Base-by-base conservation (phyloP, 1,140 invertebrate species). In the Anadara kagoshimensis region DNA sequence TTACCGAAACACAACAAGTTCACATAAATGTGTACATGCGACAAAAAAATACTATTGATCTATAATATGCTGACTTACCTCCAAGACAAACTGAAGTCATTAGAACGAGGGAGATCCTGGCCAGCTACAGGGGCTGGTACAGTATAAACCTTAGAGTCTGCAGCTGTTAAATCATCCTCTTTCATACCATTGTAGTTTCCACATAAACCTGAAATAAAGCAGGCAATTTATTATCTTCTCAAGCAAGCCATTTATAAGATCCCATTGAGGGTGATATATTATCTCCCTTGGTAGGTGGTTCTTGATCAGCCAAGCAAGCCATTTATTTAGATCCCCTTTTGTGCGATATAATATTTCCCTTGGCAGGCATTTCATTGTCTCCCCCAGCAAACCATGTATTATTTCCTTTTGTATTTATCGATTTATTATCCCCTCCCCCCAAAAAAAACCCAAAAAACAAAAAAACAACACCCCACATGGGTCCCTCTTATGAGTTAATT, bases 111-210 rank as follows among this genome's bases (percentile, higher is more conserved):
- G 29, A 36, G 29, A 7, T 36, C 29, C 29, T 36, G 2, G 29
- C 29, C 29, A 36, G 29, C 29, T 56, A 22, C 45, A 12, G 36
- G 1, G 10, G 26, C n/a, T 26, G 16, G 49, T 5, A 82, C 47
- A 44, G 44, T 41, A 51, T 71, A 57, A 7, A 54, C 12, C 7
- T 47, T 20, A 54, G 62, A 67, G 24, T 62, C 11, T 4, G 41
- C 7, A 11, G 57, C 66, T 11, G 59, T 62, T 36, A 80, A 47
- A 51, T 78, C 78, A 59, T 82, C 71, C 12, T 26, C 43, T 5
- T 47, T 58, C 26, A 68, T 67, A n/a, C 67, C 72, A 71, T 82
- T 71, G 64, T 74, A 78, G 5, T 61, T 53, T 29, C 75, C 75
- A 72, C 78, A 79, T 36, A 76, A 59, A 58, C 75, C 75, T 79